Conservation (phyloP, 2,113 vertebrate species). For the Gulo gulo region DNA sequence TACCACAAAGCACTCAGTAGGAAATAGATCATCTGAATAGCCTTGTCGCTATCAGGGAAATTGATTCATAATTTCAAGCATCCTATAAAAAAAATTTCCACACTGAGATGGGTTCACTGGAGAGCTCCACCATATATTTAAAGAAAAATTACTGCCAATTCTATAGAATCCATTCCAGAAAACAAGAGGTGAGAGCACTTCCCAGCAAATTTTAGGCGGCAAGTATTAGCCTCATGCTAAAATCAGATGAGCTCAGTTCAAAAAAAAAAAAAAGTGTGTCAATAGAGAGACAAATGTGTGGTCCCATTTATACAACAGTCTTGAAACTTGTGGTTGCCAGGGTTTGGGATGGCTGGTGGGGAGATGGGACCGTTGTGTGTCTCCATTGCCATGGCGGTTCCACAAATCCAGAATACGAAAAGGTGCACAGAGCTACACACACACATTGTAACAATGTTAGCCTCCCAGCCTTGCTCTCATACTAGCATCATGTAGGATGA, state of each 20-base stretch:
- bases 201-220: background rate
- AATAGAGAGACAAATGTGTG: background rate
- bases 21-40: background rate
- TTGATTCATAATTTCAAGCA: background rate
- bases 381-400: background rate
- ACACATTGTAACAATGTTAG: background rate
- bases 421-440: background rate
- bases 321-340: background rate
- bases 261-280: background rate
- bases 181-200: background rate
- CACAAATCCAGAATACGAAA: background rate
- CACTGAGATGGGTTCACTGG: background rate
- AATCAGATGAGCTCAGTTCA: background rate
- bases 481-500: fast-evolving
- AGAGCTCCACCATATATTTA: background rate
- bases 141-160: background rate
- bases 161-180: background rate
- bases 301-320: background rate
- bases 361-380: background rate
- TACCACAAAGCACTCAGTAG: background rate
- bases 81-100: background rate
- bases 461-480: background rate
- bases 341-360: too few relatives aligned
- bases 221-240: background rate
- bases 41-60: background rate